These are phyloP conservation scores for Gryllus longicercus DNA, from an alignment of 2,888 invertebrate genomes.

Conservation along the genomic window DNA sequence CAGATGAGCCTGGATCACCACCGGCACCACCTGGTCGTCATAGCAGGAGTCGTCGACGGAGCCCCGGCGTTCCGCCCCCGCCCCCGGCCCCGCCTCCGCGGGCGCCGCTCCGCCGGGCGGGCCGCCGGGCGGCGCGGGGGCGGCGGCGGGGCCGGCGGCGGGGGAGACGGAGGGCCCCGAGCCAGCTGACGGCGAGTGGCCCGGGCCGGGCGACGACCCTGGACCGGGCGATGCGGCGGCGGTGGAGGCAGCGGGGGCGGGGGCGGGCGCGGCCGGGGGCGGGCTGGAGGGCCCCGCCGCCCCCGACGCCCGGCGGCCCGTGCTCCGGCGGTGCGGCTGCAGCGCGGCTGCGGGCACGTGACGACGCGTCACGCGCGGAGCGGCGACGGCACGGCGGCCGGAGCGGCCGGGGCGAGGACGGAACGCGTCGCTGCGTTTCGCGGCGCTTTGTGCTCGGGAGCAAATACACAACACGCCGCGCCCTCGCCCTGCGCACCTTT, in stretches of 20 bases:
- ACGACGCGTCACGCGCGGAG: not conserved
- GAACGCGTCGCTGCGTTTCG: too few species aligned
- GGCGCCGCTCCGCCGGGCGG: not conserved
- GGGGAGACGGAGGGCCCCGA: not conserved
- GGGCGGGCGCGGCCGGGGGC: not conserved
- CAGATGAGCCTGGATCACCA: not conserved
- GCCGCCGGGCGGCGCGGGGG: constrained; percentile 6
- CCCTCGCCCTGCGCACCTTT: too few species aligned
- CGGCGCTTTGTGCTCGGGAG: too few species aligned
- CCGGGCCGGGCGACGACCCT: not conserved
- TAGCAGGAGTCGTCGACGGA: constrained; percentile 38
- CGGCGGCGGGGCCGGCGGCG: not conserved
- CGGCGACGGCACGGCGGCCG: not conserved
- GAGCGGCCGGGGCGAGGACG: not conserved
- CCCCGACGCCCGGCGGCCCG: not conserved
- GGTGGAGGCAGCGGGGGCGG: not conserved
- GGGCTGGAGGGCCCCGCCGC: not conserved
- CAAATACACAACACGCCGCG: too few species aligned
- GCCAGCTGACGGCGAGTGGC: not conserved
- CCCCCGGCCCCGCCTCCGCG: not conserved
- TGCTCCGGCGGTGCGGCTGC: not conserved
- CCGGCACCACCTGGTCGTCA: not conserved
- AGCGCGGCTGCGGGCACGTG: not conserved
- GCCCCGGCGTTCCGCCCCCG: constrained; percentile 36
- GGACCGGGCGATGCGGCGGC: not conserved